phyloP scores from a whole-genome alignment of 2,888 invertebrate species.

The Himalopsyche japonica region DNA sequence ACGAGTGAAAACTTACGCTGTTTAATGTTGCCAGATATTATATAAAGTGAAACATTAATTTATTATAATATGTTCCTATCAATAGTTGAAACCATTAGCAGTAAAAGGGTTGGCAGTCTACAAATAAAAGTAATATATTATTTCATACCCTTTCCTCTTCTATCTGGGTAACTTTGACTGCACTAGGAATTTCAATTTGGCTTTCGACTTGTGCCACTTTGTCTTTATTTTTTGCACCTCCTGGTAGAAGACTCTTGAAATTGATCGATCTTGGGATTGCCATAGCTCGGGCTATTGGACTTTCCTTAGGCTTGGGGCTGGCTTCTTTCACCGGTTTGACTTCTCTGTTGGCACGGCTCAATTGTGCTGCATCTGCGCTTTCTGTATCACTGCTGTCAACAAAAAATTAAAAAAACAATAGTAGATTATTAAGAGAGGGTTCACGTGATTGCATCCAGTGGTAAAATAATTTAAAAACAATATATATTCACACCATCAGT shows the following conservation, averaged over 20 bases:
- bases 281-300: constrained; percentile 16
- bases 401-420: neutral
- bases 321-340: neutral
- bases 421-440: neutral
- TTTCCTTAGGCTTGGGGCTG: neutral
- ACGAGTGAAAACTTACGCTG: too few relatives aligned
- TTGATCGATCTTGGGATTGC: constrained; percentile 28
- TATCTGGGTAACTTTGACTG: constrained; percentile 3
- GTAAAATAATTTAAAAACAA: too few relatives aligned
- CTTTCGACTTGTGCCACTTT: constrained; percentile 32
- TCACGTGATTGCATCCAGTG: neutral
- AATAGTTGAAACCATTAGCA: too few relatives aligned
- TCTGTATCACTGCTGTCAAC: constrained; percentile 59
- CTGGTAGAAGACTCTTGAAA: constrained; percentile 30
- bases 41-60: too few relatives aligned
- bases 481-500: too few relatives aligned
- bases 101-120: too few relatives aligned
- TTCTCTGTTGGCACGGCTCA: constrained; percentile 3
- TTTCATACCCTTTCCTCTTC: constrained; percentile 33
- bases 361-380: constrained; percentile 50
- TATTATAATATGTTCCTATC: too few relatives aligned
- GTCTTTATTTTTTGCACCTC: constrained; percentile 37
- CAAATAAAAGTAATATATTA: neutral
- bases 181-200: neutral
- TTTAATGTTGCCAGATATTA: too few relatives aligned